Evolutionary conservation across 2,797 vertebrate genomes (phyloP).

Genomic region (Oryzias sinensis): DNA sequence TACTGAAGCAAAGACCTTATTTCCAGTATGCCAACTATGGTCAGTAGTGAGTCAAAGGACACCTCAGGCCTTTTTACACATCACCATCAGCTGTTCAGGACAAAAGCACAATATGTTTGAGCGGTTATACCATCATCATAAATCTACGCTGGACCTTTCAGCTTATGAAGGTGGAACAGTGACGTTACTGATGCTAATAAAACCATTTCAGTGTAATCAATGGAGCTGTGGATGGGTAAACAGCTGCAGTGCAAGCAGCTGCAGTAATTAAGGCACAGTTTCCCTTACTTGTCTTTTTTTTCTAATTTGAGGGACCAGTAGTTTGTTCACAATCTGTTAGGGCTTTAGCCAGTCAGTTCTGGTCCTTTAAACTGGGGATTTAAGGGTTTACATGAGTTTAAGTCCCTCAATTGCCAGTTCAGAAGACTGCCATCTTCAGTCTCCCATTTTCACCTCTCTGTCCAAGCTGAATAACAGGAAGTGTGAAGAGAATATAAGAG

Average conservation of each 20-base stretch:
- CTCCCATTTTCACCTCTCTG: conserved; percentile 67
- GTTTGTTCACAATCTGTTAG: conserved; percentile 26
- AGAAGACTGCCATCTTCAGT: conserved; percentile 56
- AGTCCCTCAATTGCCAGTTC: conserved; percentile 52
- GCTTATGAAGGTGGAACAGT: background rate
- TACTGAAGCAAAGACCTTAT: background rate
- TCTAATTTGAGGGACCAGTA: conserved; percentile 26
- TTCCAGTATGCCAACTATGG: background rate
- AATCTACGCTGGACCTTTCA: background rate
- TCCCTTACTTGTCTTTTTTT: conserved; percentile 17
- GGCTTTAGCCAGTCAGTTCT: conserved; percentile 61
- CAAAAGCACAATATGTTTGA: background rate
- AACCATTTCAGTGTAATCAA: background rate
- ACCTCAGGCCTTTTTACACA: background rate
- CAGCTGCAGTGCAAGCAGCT: background rate
- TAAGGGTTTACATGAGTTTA: conserved; percentile 59
- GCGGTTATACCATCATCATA: background rate
- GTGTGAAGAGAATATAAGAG: conserved; percentile 41
- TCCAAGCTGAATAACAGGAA: conserved; percentile 38
- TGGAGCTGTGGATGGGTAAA: background rate
- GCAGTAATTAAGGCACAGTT: background rate
- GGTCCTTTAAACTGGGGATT: conserved; percentile 63
- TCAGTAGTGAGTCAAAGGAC: conserved; percentile 9
- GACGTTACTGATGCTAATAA: conserved; percentile 6
- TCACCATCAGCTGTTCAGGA: conserved; percentile 1